phyloP scores from a whole-genome alignment of 2,797 vertebrate species.

The Lerista edwardsae region DNA sequence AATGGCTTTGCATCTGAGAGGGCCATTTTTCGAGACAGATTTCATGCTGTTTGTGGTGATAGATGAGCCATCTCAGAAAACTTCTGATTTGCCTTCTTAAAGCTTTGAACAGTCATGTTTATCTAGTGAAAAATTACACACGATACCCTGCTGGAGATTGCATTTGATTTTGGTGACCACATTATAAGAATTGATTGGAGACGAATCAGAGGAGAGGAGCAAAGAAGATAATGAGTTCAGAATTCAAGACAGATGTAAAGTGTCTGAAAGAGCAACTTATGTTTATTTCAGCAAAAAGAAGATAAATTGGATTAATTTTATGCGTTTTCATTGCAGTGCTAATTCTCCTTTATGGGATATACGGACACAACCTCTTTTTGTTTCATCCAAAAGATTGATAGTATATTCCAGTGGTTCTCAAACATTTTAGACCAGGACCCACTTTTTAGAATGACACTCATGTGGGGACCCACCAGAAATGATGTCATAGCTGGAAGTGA shows the following conservation, averaged over 20 bases:
- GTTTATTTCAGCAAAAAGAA: slow-evolving; percentile 5
- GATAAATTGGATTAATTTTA: slow-evolving; percentile 19
- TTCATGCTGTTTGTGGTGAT: neutral
- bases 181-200: slow-evolving; percentile 27
- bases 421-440: too few species aligned
- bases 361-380: neutral
- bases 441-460: too few species aligned
- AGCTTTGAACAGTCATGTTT: slow-evolving; percentile 21
- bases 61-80: neutral
- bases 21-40: neutral
- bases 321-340: neutral
- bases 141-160: slow-evolving; percentile 4
- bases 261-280: neutral
- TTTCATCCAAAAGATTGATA: neutral
- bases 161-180: slow-evolving; percentile 22
- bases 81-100: neutral
- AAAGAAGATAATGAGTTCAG: slow-evolving; percentile 18
- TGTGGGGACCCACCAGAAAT: too few species aligned
- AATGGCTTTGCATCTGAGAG: neutral
- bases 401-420: too few species aligned
- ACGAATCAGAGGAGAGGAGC: slow-evolving; percentile 15
- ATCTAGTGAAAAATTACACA: slow-evolving; percentile 19
- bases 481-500: too few species aligned
- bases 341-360: neutral
- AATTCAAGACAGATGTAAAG: slow-evolving; percentile 21